Evolutionary conservation across 2,888 invertebrate genomes (phyloP).

Genomic region (Drosophila macrospina): DNA sequence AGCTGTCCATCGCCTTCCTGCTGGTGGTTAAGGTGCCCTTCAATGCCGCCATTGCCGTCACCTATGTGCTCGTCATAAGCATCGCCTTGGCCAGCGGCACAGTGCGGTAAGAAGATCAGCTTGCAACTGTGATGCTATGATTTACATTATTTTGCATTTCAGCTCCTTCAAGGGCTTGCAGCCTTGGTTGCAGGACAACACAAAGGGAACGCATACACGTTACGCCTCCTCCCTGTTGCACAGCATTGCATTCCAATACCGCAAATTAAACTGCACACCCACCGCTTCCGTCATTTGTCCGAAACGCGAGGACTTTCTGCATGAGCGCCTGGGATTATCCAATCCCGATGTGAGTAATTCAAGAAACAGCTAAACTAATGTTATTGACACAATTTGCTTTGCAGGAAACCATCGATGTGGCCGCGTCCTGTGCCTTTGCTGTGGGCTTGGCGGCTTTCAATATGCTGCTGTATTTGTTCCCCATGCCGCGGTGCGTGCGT

Average conservation of each 20-base stretch:
- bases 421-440: slow-evolving; percentile 93
- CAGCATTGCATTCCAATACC: slow-evolving; percentile 89
- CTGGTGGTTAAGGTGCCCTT: slow-evolving; percentile 92
- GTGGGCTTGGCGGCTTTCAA: slow-evolving; percentile 93
- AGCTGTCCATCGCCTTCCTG: slow-evolving; percentile 92
- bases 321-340: slow-evolving; percentile 84
- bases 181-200: slow-evolving; percentile 92
- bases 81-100: slow-evolving; percentile 91
- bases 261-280: slow-evolving; percentile 86
- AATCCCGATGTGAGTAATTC: slow-evolving; percentile 83
- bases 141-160: slow-evolving; percentile 27
- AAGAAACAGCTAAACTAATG: neutral
- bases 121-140: neutral
- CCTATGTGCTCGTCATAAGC: slow-evolving; percentile 91
- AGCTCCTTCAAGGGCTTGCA: slow-evolving; percentile 92
- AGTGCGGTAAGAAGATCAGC: slow-evolving; percentile 87
- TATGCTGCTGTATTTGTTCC: slow-evolving; percentile 93
- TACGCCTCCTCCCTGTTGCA: slow-evolving; percentile 92
- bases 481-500: slow-evolving; percentile 93
- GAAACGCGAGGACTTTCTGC: slow-evolving; percentile 84
- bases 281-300: slow-evolving; percentile 85
- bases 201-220: slow-evolving; percentile 91
- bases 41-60: slow-evolving; percentile 91
- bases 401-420: slow-evolving; percentile 90
- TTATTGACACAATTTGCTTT: slow-evolving; percentile 61